Evolutionary conservation across 2,797 vertebrate genomes (phyloP).

Genomic region (Sardinella longiceps): DNA sequence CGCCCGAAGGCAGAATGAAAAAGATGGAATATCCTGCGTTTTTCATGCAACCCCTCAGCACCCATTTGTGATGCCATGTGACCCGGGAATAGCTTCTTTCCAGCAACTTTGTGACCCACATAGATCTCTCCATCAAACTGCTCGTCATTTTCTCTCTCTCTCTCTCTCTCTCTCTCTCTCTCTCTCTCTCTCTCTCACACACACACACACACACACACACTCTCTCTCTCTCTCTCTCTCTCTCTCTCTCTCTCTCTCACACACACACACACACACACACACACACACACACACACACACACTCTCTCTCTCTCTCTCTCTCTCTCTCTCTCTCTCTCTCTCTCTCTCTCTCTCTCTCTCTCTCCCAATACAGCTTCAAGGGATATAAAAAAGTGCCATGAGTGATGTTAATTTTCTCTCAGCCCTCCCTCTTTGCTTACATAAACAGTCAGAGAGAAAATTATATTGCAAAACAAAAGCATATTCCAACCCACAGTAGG

Average conservation of each 20-base stretch:
- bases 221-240: constrained; percentile 25
- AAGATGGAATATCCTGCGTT: constrained; percentile 36
- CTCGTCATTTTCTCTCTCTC: neutral
- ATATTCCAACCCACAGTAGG: constrained; percentile 37
- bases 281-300: too few species aligned
- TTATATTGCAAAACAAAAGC: constrained; percentile 42
- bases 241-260: neutral
- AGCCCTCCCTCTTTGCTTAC: constrained; percentile 47
- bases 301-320: constrained; percentile 13
- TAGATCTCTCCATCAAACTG: constrained; percentile 41
- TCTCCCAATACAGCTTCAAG: constrained; percentile 33
- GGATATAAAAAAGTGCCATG: constrained; percentile 28
- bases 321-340: neutral
- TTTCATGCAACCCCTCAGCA: constrained; percentile 26
- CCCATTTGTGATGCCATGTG: neutral
- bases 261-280: too few species aligned
- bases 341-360: neutral
- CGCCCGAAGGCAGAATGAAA: neutral
- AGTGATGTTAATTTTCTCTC: constrained; percentile 49
- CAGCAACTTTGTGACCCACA: constrained; percentile 51
- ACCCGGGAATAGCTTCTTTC: constrained; percentile 28
- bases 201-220: too few species aligned
- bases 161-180: neutral
- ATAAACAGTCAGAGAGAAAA: constrained; percentile 51
- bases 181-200: neutral